Conservation (phyloP, 2,888 invertebrate genomes). For the Fragum whitleyi region DNA sequence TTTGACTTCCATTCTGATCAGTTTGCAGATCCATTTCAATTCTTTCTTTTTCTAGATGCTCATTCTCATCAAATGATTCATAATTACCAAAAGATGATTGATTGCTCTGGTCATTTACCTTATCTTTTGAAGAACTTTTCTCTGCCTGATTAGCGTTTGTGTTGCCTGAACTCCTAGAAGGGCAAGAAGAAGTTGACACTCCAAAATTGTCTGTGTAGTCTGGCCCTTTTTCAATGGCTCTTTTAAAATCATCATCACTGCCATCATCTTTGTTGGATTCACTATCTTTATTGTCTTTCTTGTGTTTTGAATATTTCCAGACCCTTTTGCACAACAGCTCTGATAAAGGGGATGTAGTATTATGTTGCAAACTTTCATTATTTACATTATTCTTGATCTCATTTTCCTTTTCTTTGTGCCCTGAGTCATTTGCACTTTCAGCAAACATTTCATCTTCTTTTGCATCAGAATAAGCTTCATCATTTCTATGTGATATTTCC, state of each 20-base stretch:
- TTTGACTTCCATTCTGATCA: too few relatives aligned
- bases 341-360: conserved; percentile 14
- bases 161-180: too few relatives aligned
- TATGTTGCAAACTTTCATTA: not conserved
- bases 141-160: too few relatives aligned
- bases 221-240: not conserved
- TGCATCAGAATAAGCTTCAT: too few relatives aligned
- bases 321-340: conserved; percentile 54
- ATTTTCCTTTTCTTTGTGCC: not conserved
- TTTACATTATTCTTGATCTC: not conserved
- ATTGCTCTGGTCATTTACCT: too few relatives aligned
- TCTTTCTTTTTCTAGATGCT: too few relatives aligned
- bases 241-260: not conserved
- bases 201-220: not conserved
- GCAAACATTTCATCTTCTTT: too few relatives aligned
- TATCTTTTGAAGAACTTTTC: too few relatives aligned
- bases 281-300: conserved; percentile 9
- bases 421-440: not conserved
- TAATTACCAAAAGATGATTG: too few relatives aligned
- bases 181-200: not conserved
- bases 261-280: not conserved
- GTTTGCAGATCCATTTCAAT: too few relatives aligned
- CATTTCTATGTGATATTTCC: too few relatives aligned
- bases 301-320: conserved; percentile 43
- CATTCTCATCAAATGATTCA: too few relatives aligned